Percentiles rank a stretch among this genome's conserved stretches.
phyloP scores from a whole-genome alignment of 2,113 vertebrate species.

The Heterotilapia buettikoferi region DNA sequence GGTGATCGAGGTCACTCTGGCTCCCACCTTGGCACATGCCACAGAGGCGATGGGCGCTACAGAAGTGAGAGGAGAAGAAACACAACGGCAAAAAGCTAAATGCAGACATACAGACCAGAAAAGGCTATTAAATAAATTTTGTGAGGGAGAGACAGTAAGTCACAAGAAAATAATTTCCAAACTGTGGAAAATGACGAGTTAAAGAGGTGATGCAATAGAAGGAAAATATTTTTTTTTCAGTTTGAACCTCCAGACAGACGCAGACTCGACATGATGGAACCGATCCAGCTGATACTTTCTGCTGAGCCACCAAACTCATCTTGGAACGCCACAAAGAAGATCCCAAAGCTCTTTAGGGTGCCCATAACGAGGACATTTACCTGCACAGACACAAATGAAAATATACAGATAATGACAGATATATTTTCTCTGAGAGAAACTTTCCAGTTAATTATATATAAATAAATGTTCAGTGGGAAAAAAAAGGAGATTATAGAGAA shows the following conservation, averaged over 20 bases:
- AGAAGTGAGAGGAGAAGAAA: not conserved
- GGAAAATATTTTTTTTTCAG: not conserved
- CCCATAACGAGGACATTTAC: slow-evolving; percentile 89
- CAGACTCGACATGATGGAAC: slow-evolving; percentile 89
- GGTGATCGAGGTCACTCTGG: slow-evolving; percentile 71
- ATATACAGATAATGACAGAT: not conserved
- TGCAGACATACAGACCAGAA: fast-evolving
- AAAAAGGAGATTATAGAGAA: not conserved
- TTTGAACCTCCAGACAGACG: slow-evolving; percentile 82
- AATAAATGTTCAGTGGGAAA: fast-evolving
- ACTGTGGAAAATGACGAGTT: not conserved
- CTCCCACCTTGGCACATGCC: slow-evolving; percentile 76
- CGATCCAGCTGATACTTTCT: slow-evolving; percentile 88
- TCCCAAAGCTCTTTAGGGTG: slow-evolving; percentile 85
- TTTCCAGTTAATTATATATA: not conserved
- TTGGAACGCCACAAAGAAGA: slow-evolving; percentile 91
- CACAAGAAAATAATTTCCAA: not conserved
- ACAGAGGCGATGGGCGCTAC: slow-evolving; percentile 79
- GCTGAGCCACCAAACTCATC: slow-evolving; percentile 85
- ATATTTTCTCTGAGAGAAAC: not conserved
- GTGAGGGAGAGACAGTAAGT: not conserved
- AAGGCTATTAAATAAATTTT: not conserved
- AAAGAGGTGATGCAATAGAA: not conserved
- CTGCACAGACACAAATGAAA: slow-evolving; percentile 55
- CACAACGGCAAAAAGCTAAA: not conserved